phyloP scores from a whole-genome alignment of 2,888 invertebrate genomes.

The Cacoxenus indagator region DNA sequence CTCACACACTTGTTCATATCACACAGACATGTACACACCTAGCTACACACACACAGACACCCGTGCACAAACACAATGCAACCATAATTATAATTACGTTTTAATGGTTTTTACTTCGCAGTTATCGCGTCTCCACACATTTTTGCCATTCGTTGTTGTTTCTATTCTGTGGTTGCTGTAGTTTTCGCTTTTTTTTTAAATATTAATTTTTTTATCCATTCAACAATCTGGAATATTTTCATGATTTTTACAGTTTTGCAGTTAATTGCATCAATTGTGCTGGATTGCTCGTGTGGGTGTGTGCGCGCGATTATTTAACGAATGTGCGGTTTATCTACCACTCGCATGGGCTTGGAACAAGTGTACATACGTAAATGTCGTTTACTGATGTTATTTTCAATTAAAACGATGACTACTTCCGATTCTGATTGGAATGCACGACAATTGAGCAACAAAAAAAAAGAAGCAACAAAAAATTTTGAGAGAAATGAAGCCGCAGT shows the following conservation, averaged over 20 bases:
- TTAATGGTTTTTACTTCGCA: slow-evolving; percentile 40
- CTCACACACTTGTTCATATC: too few species aligned
- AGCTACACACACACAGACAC: slow-evolving; percentile 5
- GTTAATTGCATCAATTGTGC: slow-evolving; percentile 15
- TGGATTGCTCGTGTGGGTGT: neutral
- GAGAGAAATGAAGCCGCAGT: neutral
- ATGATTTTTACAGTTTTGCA: neutral
- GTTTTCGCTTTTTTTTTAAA: too few species aligned
- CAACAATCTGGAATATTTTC: neutral
- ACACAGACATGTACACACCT: neutral
- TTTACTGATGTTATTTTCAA: slow-evolving; percentile 1
- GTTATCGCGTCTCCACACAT: slow-evolving; percentile 31
- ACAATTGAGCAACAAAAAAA: neutral
- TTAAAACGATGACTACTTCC: slow-evolving; percentile 13
- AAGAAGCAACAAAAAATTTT: neutral
- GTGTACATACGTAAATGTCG: too few species aligned
- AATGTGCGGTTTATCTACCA: slow-evolving; percentile 32
- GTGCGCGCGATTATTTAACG: slow-evolving; percentile 23
- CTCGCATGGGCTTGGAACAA: neutral
- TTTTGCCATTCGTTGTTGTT: slow-evolving; percentile 12
- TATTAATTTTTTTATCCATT: too few species aligned
- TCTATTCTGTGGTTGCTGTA: too few species aligned
- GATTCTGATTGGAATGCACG: neutral
- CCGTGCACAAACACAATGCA: slow-evolving; percentile 31
- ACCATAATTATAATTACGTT: slow-evolving; percentile 45